Base-by-base conservation (phyloP, 2,888 invertebrate species). In the Drosophila paramelanica region DNA sequence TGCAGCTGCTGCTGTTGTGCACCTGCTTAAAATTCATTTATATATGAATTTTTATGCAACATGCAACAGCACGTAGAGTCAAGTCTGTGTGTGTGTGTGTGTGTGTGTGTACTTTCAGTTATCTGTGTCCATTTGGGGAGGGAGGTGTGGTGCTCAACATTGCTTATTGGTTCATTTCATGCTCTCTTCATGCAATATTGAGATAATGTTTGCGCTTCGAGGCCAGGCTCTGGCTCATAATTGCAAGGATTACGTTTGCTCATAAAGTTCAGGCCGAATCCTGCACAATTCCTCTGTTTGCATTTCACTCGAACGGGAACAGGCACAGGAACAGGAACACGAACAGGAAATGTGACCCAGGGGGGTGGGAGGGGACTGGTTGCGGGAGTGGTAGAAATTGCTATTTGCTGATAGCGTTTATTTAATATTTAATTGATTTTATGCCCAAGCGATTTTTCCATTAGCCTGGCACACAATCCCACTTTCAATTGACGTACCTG, bases 351-450 rank as follows among this genome's bases (percentile, higher is more conserved):
- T 33, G 14, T 14, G n/a, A 4, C n/a, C 2, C 7, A 31, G 2
- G 14, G 5, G n/a, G 49, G 8, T 8, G 23, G 23, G 23, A 8
- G 8, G 13, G 10, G 17, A 17, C 17, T 17, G 17, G 17, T 17
- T 17, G 17, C 0, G 17, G 10, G 14, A 5, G 6, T 6, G 51
- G 60, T 23, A 31, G 51, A 60, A 78, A 83, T 83, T 86, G 78
- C 78, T 83, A 76, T 83, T 86, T 81, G 83, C 84, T 73, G 82
- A 76, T 87, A 73, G 73, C 74, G 79, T 72, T 83, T 81, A 88
- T 86, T 85, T 86, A 86, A 85, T 85, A 88, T 88, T 85, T 88
- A 85, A 88, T 85, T 85, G 80, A 83, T 83, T 86, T 72, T 72
- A 79, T 71, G 75, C 78, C 67, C 69, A 76, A 67, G 69, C 67